A percentile compares a stretch with the other conserved stretches of the same genome.
phyloP scores from a whole-genome alignment of 2,113 vertebrate species.

The Mirounga angustirostris region DNA sequence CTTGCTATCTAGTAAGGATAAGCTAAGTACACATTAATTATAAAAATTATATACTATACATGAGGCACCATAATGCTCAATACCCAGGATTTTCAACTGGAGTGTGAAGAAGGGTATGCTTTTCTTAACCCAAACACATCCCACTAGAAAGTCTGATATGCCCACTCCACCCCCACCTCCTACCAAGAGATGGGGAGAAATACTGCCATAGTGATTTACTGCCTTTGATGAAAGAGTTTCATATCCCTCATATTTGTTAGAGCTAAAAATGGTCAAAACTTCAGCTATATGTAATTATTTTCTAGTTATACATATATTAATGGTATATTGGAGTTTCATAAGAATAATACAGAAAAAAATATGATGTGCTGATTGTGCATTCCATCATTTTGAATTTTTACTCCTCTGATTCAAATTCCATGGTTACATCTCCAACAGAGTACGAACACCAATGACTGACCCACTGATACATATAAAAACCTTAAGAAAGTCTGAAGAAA shows the following conservation, averaged over 20 bases:
- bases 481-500: constrained; percentile 5
- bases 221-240: not conserved
- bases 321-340: not conserved
- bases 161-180: not conserved
- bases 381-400: constrained; percentile 41
- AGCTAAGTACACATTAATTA: not conserved
- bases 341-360: not conserved
- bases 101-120: not conserved
- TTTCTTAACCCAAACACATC: not conserved
- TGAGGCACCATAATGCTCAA: not conserved
- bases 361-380: not conserved
- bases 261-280: not conserved
- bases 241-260: not conserved
- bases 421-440: not conserved
- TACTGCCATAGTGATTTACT: not conserved
- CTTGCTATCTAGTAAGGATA: not conserved
- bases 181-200: not conserved
- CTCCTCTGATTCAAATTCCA: constrained; percentile 35
- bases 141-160: not conserved
- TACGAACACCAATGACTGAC: not conserved
- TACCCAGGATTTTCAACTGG: not conserved
- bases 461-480: not conserved
- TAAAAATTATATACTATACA: not conserved
- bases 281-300: not conserved
- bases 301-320: not conserved